Base-by-base conservation (phyloP, 2,113 vertebrate species). In the Brachypteracias leptosomus region DNA sequence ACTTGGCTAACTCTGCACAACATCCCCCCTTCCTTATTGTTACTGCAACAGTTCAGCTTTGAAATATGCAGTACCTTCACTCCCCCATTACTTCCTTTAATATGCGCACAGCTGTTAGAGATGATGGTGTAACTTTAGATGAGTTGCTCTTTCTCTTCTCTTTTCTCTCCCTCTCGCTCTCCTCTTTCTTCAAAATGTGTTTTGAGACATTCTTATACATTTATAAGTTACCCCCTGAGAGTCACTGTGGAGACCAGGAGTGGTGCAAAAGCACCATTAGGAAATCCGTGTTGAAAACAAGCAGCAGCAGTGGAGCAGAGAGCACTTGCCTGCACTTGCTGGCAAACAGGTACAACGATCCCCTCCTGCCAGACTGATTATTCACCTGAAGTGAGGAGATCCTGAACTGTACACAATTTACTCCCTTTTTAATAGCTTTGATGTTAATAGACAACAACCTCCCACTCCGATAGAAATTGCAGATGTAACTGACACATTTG, bases 41-140 rank as follows among this genome's bases (percentile, higher is more conserved):
- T 93, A 93, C 98, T 97, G 96, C 97, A 96, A 97, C 97, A 97
- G 97, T 96, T 97, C 94, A 91, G 97, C 97, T 98, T 98, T 98
- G 98, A 99, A 98, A 98, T 97, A 98, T 97, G 97, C 95, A 91
- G 98, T 97, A 95, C 98, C 98, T 98, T 97, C 97, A 98, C 98
- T 98, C 98, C 98, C 98, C 98, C 97, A 70, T 86, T 93, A 90
- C 97, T 93, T 21, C 72, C 97, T 97, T 96, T 97, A 95, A 97
- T 97, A 97, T 94, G 73, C 88, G 52, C 97, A 95, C 98, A 98
- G 98, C 98, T 98, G 98, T 97, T 95, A 84, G 92, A 94, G 95
- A 97, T 88, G 97, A 85, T 87, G 95, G 44, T 92, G 94, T 93
- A 97, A 95, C 97, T 94, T 90, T 92, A 96, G 97, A 96, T 93